Percentiles rank a stretch among this genome's conserved stretches.
Conservation (phyloP, 2,113 vertebrate genomes). For the Rhabdornis inornatus region DNA sequence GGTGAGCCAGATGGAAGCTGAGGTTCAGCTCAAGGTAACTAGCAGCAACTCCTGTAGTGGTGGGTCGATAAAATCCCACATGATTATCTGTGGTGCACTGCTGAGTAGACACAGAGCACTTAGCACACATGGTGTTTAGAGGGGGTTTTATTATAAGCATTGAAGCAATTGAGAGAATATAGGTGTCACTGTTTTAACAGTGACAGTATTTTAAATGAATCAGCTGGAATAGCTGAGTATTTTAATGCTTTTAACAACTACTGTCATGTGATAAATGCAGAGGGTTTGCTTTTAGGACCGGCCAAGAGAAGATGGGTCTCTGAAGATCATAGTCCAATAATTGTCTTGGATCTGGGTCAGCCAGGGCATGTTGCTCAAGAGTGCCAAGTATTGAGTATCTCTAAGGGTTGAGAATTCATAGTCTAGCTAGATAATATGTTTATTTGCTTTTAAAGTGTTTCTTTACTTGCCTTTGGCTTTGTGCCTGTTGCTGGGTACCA, state of each 20-base stretch:
- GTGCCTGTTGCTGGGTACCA: neutral
- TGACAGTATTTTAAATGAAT: neutral
- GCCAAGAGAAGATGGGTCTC: neutral
- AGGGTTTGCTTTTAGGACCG: neutral
- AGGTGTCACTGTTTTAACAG: neutral
- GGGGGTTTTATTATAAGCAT: neutral
- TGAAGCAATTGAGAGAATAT: neutral
- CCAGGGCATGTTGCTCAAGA: neutral
- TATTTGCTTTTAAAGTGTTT: neutral
- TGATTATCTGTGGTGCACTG: neutral
- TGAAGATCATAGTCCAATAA: neutral
- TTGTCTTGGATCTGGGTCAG: neutral
- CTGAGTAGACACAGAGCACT: neutral
- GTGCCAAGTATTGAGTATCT: neutral
- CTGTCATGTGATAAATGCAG: neutral
- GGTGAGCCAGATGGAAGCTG: conserved; percentile 55
- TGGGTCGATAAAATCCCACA: conserved; percentile 37
- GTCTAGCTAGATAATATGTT: neutral
- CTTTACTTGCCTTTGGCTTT: neutral
- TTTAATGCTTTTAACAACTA: neutral
- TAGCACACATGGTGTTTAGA: neutral
- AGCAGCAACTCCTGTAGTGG: conserved; percentile 27
- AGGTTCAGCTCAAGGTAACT: conserved; percentile 52
- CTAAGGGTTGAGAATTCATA: neutral
- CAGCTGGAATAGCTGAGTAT: neutral